Conservation (phyloP, 2,888 invertebrate genomes). For the Clusia tigrina region DNA sequence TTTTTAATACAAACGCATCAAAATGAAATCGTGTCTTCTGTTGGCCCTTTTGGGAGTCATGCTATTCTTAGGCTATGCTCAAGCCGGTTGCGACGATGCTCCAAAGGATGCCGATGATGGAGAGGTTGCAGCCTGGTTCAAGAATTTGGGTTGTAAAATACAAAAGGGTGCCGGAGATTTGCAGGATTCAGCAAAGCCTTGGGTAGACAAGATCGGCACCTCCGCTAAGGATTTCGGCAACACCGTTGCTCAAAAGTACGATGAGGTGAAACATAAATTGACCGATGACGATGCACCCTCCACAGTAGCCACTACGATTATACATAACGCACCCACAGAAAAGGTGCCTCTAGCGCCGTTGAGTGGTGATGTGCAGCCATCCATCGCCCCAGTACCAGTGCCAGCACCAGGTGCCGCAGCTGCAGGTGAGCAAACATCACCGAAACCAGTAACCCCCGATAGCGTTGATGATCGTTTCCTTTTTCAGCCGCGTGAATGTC, state of each 20-base stretch:
- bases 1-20: not conserved
- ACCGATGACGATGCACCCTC: slow-evolving; percentile 37
- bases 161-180: slow-evolving; percentile 53
- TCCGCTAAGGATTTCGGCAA: slow-evolving; percentile 55
- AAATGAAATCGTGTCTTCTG: slow-evolving; percentile 45
- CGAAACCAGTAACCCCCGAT: slow-evolving; percentile 30
- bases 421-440: slow-evolving; percentile 37
- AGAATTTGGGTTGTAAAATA: slow-evolving; percentile 54
- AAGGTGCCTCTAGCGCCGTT: slow-evolving; percentile 52
- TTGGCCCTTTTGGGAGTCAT: slow-evolving; percentile 31
- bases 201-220: slow-evolving; percentile 50
- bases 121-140: slow-evolving; percentile 52
- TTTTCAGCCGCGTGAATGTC: slow-evolving; percentile 42
- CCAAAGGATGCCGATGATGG: slow-evolving; percentile 45
- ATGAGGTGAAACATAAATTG: slow-evolving; percentile 56
- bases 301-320: not conserved
- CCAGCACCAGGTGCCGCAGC: slow-evolving; percentile 24
- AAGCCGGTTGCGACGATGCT: slow-evolving; percentile 46
- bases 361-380: slow-evolving; percentile 25
- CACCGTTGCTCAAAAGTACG: slow-evolving; percentile 53
- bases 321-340: slow-evolving; percentile 47
- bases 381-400: slow-evolving; percentile 33
- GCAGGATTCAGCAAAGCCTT: slow-evolving; percentile 53
- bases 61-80: slow-evolving; percentile 33
- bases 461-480: slow-evolving; percentile 47